Base-by-base conservation (phyloP, 1,140 invertebrate genomes). In the Andricus grossulariae region DNA sequence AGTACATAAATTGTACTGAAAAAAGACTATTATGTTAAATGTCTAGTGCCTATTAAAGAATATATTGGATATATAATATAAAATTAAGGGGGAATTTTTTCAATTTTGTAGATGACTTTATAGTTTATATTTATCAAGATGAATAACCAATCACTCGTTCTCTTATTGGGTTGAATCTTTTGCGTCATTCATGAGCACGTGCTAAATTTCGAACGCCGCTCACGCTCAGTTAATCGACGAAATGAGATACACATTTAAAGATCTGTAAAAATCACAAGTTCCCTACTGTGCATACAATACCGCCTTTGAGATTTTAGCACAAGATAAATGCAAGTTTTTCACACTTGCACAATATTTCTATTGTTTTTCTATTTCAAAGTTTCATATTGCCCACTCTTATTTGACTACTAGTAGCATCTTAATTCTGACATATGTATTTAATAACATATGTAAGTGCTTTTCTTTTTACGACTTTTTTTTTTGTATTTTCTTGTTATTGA, bases 291-390 rank as follows among this genome's bases (percentile, higher is more conserved):
- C 57, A 60, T 60, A 60, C 57, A 60, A 60, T 60, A 66, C 32
- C 32, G 13, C 25, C 60, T 66, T n/a, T 39, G 25, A 66, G 60
- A 66, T 66, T 39, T 45, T 66, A 66, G 7, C 60, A 1, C 5
- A 15, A n/a, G 57, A 66, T 66, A 39, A 66, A 66, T 45, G 57
- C 57, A 66, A 66, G 39, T 45, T 66, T 66, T 66, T 66, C 21
- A 66, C 57, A 66, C 57, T 66, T 39, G 57, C 13, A 39, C 25
- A 66, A 66, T 39, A 39, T 66, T 39, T 66, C 39, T 66, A 32
- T n/a, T 39, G 25, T 16, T 66, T 66, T 66, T 39, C 57, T 39
- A 66, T 66, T 39, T 15, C 13, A 15, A 16, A n/a, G 16, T 66
- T 66, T 12, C 25, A 3, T 39, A 2, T 39, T 25, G 1, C 39